Percentiles rank a stretch among this genome's conserved stretches.
These are phyloP conservation scores for Coregonus ussuriensis DNA, from an alignment of 2,797 vertebrate species.

Conservation along the genomic window DNA sequence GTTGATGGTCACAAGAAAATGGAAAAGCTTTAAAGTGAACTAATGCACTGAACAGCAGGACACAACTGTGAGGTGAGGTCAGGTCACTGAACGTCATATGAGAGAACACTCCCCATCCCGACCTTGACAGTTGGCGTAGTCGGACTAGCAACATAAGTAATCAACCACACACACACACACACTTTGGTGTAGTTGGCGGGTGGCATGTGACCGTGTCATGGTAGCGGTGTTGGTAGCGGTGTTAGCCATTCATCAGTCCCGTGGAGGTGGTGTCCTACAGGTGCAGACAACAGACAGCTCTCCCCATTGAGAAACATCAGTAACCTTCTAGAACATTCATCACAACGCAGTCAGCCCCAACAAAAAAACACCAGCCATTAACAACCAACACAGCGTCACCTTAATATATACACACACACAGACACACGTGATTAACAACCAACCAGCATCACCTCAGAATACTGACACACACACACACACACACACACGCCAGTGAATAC, in stretches of 20 bases:
- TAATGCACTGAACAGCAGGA: neutral
- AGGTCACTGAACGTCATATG: constrained; percentile 17
- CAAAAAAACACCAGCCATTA: constrained; percentile 35
- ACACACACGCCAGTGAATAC: constrained; percentile 36
- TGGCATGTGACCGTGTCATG: constrained; percentile 33
- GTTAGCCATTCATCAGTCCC: constrained; percentile 41
- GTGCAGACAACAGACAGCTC: constrained; percentile 29
- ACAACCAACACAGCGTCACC: constrained; percentile 32
- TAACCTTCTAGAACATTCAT: constrained; percentile 29
- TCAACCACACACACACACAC: neutral
- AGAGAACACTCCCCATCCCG: constrained; percentile 16
- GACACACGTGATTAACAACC: neutral
- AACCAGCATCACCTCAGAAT: neutral
- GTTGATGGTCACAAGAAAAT: neutral
- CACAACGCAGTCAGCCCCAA: constrained; percentile 13
- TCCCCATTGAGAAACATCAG: constrained; percentile 38
- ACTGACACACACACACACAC: constrained; percentile 22
- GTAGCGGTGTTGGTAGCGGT: constrained; percentile 34
- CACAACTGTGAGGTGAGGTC: constrained; percentile 13
- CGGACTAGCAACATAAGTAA: neutral
- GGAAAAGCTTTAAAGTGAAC: neutral
- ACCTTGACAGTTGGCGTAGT: constrained; percentile 42
- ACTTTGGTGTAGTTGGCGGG: constrained; percentile 17
- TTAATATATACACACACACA: constrained; percentile 31
- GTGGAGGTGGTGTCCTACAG: constrained; percentile 40